Base-by-base conservation (phyloP, 2,113 vertebrate genomes). In the Triplophysa siluroides region DNA sequence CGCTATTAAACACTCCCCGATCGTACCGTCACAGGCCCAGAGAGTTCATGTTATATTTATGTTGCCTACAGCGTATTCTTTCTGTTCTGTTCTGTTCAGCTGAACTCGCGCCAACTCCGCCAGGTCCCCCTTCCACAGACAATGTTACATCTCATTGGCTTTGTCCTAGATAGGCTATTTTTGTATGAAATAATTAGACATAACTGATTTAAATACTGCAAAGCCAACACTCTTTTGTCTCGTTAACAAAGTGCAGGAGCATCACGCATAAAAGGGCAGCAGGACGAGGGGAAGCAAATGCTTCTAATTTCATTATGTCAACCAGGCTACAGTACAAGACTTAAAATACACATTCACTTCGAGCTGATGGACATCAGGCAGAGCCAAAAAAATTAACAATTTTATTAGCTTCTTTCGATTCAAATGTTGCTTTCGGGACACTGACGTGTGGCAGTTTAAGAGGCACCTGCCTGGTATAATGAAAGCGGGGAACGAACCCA, bases 171-270 rank as follows among this genome's bases (percentile, higher is more conserved):
- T 91, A 83, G 81, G 87, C 90, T 90, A 92, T 91, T 93, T 92
- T 92, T 89, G 90, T 79, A 86, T 85, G 86, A 89, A 92, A 92
- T 91, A 92, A 92, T 92, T 90, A 92, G 89, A 92, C 87, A 87
- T 89, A 91, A 90, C 90, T 89, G 90, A 92, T 91, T 93, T 91
- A 91, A 93, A 91, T 92, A 92, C 91, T 89, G 87, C 88, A 89
- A 88, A 90, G 88, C 85, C 84, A 24, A 86, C 73, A 72, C 81
- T 90, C 83, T 86, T 90, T 90, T 88, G 88, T 88, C 88, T 88
- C 78, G 75, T 89, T 88, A 88, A 83, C 86, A 73, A 85, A 78
- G 50, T 63, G 64, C 69, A 52, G n/a, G 33, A 75, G 72, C 47
- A n/a, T 58, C 54, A 21, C 9, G 19, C n/a, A 21, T 58, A 58